phyloP scores from a whole-genome alignment of 2,888 invertebrate genomes.

The Gortyna flavago region DNA sequence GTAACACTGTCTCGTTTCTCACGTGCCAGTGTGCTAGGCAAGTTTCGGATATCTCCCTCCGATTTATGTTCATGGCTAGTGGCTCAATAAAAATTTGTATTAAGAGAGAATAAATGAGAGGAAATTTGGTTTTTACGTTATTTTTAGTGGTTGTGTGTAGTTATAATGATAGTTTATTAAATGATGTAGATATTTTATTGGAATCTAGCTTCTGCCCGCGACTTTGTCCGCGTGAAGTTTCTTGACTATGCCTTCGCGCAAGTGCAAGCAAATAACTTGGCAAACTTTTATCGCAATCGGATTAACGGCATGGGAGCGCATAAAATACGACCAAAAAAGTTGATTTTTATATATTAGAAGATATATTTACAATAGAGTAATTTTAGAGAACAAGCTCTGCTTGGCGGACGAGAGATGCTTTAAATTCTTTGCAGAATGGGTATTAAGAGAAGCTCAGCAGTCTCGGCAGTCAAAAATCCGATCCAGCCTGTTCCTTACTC shows the following conservation, averaged over 20 bases:
- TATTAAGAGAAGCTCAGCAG: too few relatives aligned
- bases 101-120: slow-evolving; percentile 19
- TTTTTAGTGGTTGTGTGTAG: slow-evolving; percentile 26
- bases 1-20: slow-evolving; percentile 53
- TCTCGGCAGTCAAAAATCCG: too few relatives aligned
- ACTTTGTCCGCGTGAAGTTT: background rate
- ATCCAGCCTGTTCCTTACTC: too few relatives aligned
- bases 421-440: too few relatives aligned
- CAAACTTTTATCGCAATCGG: background rate
- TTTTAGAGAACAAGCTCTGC: too few relatives aligned
- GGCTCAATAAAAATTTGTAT: slow-evolving; percentile 33
- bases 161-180: background rate
- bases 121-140: slow-evolving; percentile 16
- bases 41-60: slow-evolving; percentile 21
- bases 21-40: slow-evolving; percentile 31
- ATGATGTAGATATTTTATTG: slow-evolving; percentile 11
- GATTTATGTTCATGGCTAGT: slow-evolving; percentile 46
- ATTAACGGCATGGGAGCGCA: too few relatives aligned
- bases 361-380: too few relatives aligned
- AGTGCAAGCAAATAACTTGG: background rate
- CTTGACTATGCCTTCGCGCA: background rate
- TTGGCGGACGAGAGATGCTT: too few relatives aligned
- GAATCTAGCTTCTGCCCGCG: background rate
- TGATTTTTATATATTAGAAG: background rate
- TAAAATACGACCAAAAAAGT: background rate